Conservation (phyloP, 2,113 vertebrate genomes). For the Vireo altiloquus region DNA sequence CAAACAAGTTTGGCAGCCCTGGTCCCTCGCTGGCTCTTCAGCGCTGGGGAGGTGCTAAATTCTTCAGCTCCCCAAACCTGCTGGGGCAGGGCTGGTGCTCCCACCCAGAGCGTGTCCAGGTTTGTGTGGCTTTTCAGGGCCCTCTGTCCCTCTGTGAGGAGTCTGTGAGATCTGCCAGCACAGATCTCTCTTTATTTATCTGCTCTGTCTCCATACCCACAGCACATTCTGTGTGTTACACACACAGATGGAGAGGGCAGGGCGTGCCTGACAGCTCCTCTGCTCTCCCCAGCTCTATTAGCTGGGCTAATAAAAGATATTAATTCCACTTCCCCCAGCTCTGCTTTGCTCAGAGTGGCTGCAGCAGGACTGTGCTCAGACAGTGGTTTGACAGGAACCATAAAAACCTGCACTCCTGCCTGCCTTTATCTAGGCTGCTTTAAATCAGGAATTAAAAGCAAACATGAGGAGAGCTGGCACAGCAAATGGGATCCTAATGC, state of each 20-base stretch:
- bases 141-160: not conserved
- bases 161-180: not conserved
- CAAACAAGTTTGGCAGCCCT: not conserved
- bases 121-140: not conserved
- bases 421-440: not conserved
- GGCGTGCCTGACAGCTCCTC: accelerated
- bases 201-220: not conserved
- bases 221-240: not conserved
- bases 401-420: not conserved
- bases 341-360: not conserved
- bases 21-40: not conserved
- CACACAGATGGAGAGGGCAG: not conserved
- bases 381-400: not conserved
- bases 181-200: not conserved
- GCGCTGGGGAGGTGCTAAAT: not conserved
- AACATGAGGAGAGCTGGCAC: not conserved
- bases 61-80: not conserved
- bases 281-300: not conserved
- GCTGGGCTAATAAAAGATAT: not conserved
- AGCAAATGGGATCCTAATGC: not conserved
- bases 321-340: not conserved
- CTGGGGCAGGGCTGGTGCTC: not conserved
- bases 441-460: not conserved
- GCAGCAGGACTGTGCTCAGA: not conserved
- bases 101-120: not conserved